Conservation (phyloP, 1,140 invertebrate genomes). For the Chlorops oryzae region DNA sequence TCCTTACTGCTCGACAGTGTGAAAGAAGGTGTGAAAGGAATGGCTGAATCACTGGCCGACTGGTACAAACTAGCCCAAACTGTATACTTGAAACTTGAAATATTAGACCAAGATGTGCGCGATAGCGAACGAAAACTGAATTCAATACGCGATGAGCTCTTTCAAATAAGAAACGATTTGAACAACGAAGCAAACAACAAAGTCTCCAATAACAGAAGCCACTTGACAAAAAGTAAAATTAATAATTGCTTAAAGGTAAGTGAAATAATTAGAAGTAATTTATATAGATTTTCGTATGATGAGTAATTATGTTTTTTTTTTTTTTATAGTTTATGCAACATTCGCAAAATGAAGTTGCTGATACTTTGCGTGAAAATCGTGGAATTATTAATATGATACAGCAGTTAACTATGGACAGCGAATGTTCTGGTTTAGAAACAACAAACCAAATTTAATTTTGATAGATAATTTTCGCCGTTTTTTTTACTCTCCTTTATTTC, state of each 20-base stretch:
- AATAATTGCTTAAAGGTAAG: slow-evolving; percentile 25
- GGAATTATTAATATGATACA: no score
- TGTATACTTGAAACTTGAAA: slow-evolving; percentile 63
- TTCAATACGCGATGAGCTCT: slow-evolving; percentile 36
- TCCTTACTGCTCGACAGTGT: slow-evolving; percentile 60
- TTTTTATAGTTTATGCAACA: background rate
- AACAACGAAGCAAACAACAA: slow-evolving; percentile 32
- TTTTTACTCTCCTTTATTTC: no score
- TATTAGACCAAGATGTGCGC: slow-evolving; percentile 63
- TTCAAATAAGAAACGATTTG: slow-evolving; percentile 34
- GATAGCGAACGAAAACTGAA: slow-evolving; percentile 50
- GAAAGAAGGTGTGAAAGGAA: slow-evolving; percentile 57
- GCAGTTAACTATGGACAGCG: no score
- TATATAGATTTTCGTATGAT: background rate
- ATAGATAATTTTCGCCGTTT: no score
- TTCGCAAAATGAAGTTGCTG: background rate
- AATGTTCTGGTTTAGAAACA: no score
- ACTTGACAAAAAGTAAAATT: slow-evolving; percentile 39
- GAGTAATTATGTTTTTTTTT: background rate
- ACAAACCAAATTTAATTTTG: no score
- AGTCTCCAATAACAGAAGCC: slow-evolving; percentile 32
- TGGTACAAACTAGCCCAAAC: slow-evolving; percentile 80
- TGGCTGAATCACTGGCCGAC: slow-evolving; percentile 68
- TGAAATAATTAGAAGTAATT: background rate
- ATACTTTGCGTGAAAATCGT: no score